phyloP scores from a whole-genome alignment of 2,888 invertebrate species.

The Yponomeuta malinellus region DNA sequence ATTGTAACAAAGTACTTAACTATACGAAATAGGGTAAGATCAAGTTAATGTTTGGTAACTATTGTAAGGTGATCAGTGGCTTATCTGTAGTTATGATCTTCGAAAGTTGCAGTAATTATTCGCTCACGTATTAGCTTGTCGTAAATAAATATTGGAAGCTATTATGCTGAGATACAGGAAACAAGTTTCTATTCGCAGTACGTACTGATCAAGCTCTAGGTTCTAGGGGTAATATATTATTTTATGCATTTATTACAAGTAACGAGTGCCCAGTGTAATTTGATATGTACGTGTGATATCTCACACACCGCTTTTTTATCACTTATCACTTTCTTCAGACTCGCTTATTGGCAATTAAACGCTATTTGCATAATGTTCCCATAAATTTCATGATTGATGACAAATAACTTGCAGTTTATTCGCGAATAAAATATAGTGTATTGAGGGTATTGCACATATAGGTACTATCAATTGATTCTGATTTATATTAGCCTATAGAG shows the following conservation, averaged over 20 bases:
- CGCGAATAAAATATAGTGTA: neutral
- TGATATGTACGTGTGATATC: conserved; percentile 13
- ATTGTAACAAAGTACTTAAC: neutral
- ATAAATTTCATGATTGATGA: conserved; percentile 2
- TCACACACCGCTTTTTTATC: conserved; percentile 6
- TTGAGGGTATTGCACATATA: neutral
- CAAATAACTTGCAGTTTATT: neutral
- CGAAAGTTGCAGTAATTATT: conserved; percentile 37
- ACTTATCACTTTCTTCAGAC: conserved; percentile 11
- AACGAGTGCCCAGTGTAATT: conserved; percentile 9
- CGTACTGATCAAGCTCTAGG: neutral
- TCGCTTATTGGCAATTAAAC: conserved; percentile 2
- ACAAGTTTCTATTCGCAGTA: conserved; percentile 10
- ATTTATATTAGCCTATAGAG: conserved; percentile 37
- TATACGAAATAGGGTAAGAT: neutral
- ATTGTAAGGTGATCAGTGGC: neutral
- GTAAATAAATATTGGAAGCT: conserved; percentile 35
- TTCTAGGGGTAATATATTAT: neutral
- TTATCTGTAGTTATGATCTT: conserved; percentile 18
- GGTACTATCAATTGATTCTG: conserved; percentile 3
- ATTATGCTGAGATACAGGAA: conserved; percentile 19
- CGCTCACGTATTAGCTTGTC: conserved; percentile 35
- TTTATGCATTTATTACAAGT: conserved; percentile 9
- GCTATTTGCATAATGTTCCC: neutral
- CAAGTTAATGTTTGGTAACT: neutral